Evolutionary conservation across 2,888 invertebrate genomes (phyloP), one percentile per base, ranked within the genome.

Genomic region (Cylindroiulus punctatus): DNA sequence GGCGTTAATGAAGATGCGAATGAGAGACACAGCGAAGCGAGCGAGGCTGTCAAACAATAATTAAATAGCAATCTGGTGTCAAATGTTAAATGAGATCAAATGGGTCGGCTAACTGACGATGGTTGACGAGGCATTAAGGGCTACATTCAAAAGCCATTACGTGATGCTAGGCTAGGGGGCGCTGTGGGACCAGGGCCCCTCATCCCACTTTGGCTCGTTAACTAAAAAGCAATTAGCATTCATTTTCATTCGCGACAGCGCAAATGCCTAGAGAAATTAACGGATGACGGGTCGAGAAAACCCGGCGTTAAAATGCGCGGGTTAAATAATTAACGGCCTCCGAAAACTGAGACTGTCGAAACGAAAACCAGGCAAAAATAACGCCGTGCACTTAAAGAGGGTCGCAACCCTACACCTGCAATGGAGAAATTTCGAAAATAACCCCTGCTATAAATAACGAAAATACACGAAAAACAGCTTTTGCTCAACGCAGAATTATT

Each of bases 121-220:
- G 81, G 81, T 81, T 81, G 30, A 81, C 81, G 81, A 36, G 36
- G 81, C 36, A 36, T 81, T 81, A 81, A 81, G 81, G 81, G 36
- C 22, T 81, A 81, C 81, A 81, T 81, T 81, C 81, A 81, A 81
- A 81, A 81, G 81, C 81, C 81, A 81, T 81, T 81, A 81, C 81
- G 81, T 22, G 81, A 81, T 30, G 36, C 81, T 36, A 30, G 32
- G 36, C 26, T 81, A 81, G n/a, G 52, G 52, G 52, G n/a, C 5
- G 52, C 52, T 52, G 19, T n/a, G 52, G 52, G 52, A 52, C 52
- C 52, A n/a, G n/a, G 19, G 52, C 19, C 52, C 52, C 52, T 52
- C 52, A 52, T 52, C 52, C 52, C 52, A 52, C 30, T 81, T 14
- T 36, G 32, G 36, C 17, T 81, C 81, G 81, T 81, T 81, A 36